Evolutionary conservation across 2,888 invertebrate species (phyloP).

Genomic region (Atrina japonica): DNA sequence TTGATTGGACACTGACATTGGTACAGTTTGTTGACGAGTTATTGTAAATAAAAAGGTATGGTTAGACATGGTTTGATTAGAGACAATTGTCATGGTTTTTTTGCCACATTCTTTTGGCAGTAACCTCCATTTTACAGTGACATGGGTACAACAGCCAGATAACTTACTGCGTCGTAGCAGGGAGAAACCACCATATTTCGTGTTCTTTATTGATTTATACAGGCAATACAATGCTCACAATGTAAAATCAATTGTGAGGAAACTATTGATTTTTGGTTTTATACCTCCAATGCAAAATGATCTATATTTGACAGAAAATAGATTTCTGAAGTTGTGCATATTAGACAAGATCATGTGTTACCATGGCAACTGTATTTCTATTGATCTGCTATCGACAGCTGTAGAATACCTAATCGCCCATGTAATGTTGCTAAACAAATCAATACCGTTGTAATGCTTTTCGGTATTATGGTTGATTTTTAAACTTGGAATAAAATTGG

Average conservation of each 20-base stretch:
- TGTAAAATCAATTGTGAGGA: constrained; percentile 27
- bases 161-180: too few species aligned
- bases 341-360: constrained; percentile 32
- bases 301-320: constrained; percentile 36
- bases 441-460: constrained; percentile 23
- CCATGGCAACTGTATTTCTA: constrained; percentile 44
- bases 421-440: constrained; percentile 26
- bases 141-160: too few species aligned
- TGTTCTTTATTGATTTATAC: too few species aligned
- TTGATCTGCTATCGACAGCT: constrained; percentile 45
- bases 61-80: too few species aligned
- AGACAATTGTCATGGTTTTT: too few species aligned
- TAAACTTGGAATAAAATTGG: too few species aligned
- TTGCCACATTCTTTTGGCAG: too few species aligned
- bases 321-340: constrained; percentile 35
- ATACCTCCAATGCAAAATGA: constrained; percentile 33
- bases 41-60: too few species aligned
- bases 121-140: too few species aligned
- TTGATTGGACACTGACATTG: too few species aligned
- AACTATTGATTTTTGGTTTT: constrained; percentile 34
- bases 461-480: not conserved
- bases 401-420: constrained; percentile 32
- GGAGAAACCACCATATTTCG: too few species aligned
- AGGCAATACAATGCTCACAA: constrained; percentile 19
- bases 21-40: too few species aligned